phyloP scores from a whole-genome alignment of 2,113 vertebrate genomes.

The Pseudopipra pipra region DNA sequence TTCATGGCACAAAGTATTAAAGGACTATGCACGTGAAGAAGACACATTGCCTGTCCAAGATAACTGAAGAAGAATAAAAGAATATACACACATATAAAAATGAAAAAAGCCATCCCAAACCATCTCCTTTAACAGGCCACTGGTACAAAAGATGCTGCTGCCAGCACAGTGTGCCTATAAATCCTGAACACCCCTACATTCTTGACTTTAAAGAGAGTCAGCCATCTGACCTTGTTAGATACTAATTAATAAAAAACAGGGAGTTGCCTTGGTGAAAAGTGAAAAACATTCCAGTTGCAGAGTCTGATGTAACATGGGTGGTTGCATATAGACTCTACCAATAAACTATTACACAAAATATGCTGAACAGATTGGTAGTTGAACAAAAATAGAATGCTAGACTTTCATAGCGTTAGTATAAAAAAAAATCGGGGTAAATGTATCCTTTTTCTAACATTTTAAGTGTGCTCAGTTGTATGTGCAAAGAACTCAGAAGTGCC shows the following conservation, averaged over 20 bases:
- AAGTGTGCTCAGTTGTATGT: neutral
- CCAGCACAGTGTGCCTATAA: neutral
- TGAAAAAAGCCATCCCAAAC: neutral
- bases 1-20: neutral
- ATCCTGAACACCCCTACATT: neutral
- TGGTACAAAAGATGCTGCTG: neutral
- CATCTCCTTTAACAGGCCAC: neutral
- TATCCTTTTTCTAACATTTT: neutral
- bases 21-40: neutral
- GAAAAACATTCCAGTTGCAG: conserved; percentile 59
- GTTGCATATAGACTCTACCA: conserved; percentile 34
- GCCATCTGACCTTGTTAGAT: neutral
- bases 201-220: conserved; percentile 4
- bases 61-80: neutral
- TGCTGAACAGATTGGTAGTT: conserved; percentile 32
- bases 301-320: conserved; percentile 52
- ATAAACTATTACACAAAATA: conserved; percentile 53
- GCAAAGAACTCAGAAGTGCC: neutral
- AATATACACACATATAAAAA: neutral
- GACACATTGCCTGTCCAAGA: neutral
- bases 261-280: conserved; percentile 41
- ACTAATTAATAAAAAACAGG: conserved; percentile 50
- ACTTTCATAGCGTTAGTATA: neutral
- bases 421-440: conserved; percentile 5
- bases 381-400: conserved; percentile 10